Evolutionary conservation across 92 coral and sea anemone genomes (phyloP), one percentile per base, ranked within the genome.

Genomic region (Blastomussa wellsi): DNA sequence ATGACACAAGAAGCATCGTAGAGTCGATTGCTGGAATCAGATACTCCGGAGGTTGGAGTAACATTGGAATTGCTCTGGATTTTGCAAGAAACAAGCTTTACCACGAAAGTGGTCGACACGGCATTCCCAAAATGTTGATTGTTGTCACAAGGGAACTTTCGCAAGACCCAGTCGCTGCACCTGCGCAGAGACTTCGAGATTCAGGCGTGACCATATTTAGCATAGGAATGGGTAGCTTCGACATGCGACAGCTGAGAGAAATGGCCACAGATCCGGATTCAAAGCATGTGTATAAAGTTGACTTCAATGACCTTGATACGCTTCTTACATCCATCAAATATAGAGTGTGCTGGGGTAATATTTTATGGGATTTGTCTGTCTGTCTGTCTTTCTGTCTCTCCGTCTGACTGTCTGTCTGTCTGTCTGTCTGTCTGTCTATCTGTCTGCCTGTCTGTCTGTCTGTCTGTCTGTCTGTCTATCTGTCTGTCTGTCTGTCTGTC

Each of bases 211-310:
- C 82, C 19, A 73, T 95, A 16, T 91, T 66, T 48, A 79, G 76
- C 19, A 79, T 95, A 55, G 97, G 97, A 2, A 72, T 91, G 47
- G 98, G 97, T 14, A 69, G 31, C 33, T 59, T 33, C 66, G 78
- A 91, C 71, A 39, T 72, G 6, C 41, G 53, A 28, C 90, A 95
- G 82, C 91, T 95, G 53, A 85, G 79, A 16, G 88, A 69, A 33
- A 91, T 95, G 79, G 98, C 96, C 8, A 89, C 94, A 1, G 94
- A 91, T 59, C 95, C 95, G 14, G 96, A 91, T 74, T 57, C 77
- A 19, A 78, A 88, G 24, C 94, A 93, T 77, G 82, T 95, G 72
- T 88, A 85, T 28, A 82, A 74, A 7, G 72, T 88, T 31, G 74
- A 62, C 62, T 87, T 86, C 62, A 72, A 86, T 48, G 39, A 86